Percentiles rank a stretch among this genome's conserved stretches.
These are phyloP conservation scores for Catocala sponsa DNA, from an alignment of 2,888 invertebrate genomes.

Conservation along the genomic window DNA sequence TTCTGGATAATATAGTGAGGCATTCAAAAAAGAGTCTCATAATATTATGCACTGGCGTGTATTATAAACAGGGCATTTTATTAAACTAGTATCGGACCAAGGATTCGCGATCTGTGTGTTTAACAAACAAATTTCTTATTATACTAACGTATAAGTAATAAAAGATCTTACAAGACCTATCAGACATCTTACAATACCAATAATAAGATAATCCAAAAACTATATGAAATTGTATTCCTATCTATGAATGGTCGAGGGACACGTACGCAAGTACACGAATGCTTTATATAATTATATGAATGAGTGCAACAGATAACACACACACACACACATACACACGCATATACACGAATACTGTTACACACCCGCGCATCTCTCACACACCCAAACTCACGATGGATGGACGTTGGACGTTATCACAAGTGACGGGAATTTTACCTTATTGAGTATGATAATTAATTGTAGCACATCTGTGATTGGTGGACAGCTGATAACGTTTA, in stretches of 20 bases:
- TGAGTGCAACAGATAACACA: slow-evolving; percentile 57
- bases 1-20: too few species aligned
- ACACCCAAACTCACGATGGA: slow-evolving; percentile 10
- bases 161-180: neutral
- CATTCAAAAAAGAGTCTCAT: too few species aligned
- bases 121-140: too few species aligned
- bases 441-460: slow-evolving; percentile 41
- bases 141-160: too few species aligned
- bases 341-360: neutral
- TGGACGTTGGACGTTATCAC: slow-evolving; percentile 34
- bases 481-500: neutral
- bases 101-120: too few species aligned
- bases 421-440: slow-evolving; percentile 55
- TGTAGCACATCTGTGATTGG: slow-evolving; percentile 27
- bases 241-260: slow-evolving; percentile 55
- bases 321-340: slow-evolving; percentile 36
- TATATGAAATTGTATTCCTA: slow-evolving; percentile 33
- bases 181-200: neutral
- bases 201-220: neutral
- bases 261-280: slow-evolving; percentile 45
- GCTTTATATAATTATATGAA: slow-evolving; percentile 50
- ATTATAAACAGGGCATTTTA: too few species aligned
- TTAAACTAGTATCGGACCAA: too few species aligned
- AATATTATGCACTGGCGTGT: too few species aligned
- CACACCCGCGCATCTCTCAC: slow-evolving; percentile 17